Percentiles rank a stretch among this genome's conserved stretches.
phyloP scores from a whole-genome alignment of 1,140 invertebrate genomes.

The Heliconius nattereri region DNA sequence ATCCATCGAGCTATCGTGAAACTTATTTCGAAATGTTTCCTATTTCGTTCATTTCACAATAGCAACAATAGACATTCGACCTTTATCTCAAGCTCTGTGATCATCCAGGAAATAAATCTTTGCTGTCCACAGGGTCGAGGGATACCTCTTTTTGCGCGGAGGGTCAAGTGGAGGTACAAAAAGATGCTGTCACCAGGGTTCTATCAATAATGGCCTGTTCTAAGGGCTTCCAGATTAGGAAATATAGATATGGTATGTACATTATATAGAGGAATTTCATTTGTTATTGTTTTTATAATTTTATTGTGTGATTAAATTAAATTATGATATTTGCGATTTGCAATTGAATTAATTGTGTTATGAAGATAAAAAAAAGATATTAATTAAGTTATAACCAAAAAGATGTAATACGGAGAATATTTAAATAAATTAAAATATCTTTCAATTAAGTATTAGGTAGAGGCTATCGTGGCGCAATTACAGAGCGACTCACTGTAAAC shows the following conservation, averaged over 20 bases:
- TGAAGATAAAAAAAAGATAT: no score
- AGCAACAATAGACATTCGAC: constrained; percentile 33
- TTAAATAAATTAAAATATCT: no score
- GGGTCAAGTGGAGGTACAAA: constrained; percentile 59
- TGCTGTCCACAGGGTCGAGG: constrained; percentile 56
- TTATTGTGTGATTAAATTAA: background rate
- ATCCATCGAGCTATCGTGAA: background rate
- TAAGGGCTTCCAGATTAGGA: constrained; percentile 26
- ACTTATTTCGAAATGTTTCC: constrained; percentile 9
- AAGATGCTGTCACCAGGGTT: constrained; percentile 57
- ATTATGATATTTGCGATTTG: no score
- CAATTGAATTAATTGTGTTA: no score
- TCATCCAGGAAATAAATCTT: constrained; percentile 64
- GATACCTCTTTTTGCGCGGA: constrained; percentile 63
- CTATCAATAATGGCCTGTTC: constrained; percentile 58
- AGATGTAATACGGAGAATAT: no score
- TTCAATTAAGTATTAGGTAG: no score
- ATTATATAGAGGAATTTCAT: no score
- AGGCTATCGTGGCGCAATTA: no score
- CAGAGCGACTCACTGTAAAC: no score
- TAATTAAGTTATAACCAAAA: no score
- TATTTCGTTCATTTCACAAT: constrained; percentile 20
- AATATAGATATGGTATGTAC: background rate
- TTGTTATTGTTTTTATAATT: no score
- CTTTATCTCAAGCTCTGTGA: constrained; percentile 48